Evolutionary conservation across 2,113 vertebrate species (phyloP).

Genomic region (Hiodon alosoides): DNA sequence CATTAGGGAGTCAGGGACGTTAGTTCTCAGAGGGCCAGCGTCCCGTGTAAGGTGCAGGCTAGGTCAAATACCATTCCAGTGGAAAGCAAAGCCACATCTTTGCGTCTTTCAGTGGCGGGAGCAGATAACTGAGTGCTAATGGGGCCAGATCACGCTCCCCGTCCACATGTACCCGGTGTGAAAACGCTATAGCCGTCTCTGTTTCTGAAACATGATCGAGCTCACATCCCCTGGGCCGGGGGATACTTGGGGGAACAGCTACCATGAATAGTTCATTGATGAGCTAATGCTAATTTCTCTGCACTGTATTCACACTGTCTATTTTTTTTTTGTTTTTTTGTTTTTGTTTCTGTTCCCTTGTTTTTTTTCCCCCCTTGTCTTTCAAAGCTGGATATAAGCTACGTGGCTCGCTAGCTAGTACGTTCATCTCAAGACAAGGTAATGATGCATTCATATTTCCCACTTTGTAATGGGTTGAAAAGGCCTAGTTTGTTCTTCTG

Average conservation of each 20-base stretch:
- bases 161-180: too few species aligned
- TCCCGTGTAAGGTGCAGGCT: too few species aligned
- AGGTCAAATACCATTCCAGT: too few species aligned
- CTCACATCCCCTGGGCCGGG: conserved; percentile 7
- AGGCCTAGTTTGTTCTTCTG: conserved; percentile 24
- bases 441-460: conserved; percentile 46
- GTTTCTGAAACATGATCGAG: conserved; percentile 19
- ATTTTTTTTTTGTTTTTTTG: conserved; percentile 29
- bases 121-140: too few species aligned
- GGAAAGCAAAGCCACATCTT: too few species aligned
- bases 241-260: conserved; percentile 17
- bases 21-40: too few species aligned
- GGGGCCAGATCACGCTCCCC: too few species aligned
- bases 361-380: conserved; percentile 36
- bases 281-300: conserved; percentile 32
- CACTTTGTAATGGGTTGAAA: conserved; percentile 36
- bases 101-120: too few species aligned
- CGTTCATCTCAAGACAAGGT: conserved; percentile 75
- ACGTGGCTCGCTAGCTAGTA: conserved; percentile 70
- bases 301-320: conserved; percentile 48
- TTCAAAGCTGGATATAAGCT: conserved; percentile 72
- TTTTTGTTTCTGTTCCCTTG: conserved; percentile 27
- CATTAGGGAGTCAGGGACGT: too few species aligned
- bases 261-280: conserved; percentile 39
- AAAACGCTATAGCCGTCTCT: too few species aligned